Conservation (phyloP, 92 coral and sea anemone species). For the Bergia sp. region DNA sequence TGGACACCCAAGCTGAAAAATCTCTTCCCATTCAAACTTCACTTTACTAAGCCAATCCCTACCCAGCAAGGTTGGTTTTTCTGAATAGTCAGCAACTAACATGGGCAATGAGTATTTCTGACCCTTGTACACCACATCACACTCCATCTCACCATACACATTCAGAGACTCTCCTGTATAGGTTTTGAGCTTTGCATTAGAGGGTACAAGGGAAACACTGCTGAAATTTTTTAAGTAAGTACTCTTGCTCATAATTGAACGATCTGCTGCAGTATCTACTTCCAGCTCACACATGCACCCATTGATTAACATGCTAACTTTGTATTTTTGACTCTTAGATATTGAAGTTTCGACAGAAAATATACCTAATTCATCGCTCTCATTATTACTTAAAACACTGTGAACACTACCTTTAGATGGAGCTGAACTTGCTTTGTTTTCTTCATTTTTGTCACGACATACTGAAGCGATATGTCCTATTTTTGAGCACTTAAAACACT, state of each 20-base stretch:
- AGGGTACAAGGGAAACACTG: conserved; percentile 44
- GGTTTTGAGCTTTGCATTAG: conserved; percentile 45
- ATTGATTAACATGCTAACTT: conserved; percentile 30
- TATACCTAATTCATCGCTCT: conserved; percentile 34
- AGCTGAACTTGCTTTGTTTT: neutral
- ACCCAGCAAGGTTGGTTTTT: conserved; percentile 54
- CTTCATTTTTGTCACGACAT: conserved; percentile 29
- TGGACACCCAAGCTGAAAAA: conserved; percentile 1
- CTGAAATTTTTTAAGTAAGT: conserved; percentile 52
- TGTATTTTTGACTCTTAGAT: conserved; percentile 26
- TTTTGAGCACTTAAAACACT: conserved; percentile 58
- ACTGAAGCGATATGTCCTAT: conserved; percentile 55
- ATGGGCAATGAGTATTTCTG: conserved; percentile 45
- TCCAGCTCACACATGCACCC: conserved; percentile 52
- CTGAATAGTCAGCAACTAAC: conserved; percentile 50
- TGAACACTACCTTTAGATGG: conserved; percentile 38
- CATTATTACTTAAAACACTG: conserved; percentile 6
- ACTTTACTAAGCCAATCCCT: conserved; percentile 43
- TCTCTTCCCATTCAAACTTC: conserved; percentile 44
- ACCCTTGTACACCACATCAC: conserved; percentile 50
- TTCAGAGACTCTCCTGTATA: conserved; percentile 58
- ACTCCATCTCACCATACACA: conserved; percentile 56
- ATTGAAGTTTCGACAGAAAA: conserved; percentile 25
- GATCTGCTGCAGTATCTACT: conserved; percentile 65
- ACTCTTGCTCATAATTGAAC: conserved; percentile 62